These are phyloP conservation scores for Idaea aversata DNA, from an alignment of 2,888 invertebrate species.

Conservation along the genomic window DNA sequence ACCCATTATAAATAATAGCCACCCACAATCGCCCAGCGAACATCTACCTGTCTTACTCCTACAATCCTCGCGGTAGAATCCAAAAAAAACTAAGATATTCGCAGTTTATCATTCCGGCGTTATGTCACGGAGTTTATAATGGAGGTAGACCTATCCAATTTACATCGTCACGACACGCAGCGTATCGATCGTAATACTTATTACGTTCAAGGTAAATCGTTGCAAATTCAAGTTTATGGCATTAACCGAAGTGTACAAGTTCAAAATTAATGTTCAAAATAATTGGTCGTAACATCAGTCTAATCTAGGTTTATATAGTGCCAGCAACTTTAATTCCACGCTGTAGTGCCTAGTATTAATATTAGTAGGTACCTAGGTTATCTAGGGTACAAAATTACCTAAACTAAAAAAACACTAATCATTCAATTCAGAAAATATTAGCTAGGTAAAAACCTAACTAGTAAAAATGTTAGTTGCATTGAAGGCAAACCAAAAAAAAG, in stretches of 20 bases:
- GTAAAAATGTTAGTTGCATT: no score
- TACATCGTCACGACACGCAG: constrained; percentile 1
- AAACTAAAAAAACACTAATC: no score
- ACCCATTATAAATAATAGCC: neutral
- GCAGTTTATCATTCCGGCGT: neutral
- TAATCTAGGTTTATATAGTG: no score
- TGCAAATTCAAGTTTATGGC: constrained; percentile 11
- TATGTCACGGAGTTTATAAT: neutral
- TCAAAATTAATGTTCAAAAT: neutral
- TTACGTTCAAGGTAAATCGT: constrained; percentile 22
- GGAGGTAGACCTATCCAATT: neutral
- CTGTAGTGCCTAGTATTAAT: no score
- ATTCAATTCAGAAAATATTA: no score
- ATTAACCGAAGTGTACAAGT: constrained; percentile 3
- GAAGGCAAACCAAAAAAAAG: no score
- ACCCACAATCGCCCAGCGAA: neutral
- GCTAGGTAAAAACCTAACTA: no score
- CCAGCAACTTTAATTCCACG: no score
- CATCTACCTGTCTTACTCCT: neutral
- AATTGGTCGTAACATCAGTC: no score
- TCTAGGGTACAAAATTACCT: no score
- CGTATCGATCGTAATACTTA: constrained; percentile 10
- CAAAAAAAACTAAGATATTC: neutral
- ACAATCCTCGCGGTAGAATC: neutral
- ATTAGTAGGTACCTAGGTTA: no score